phyloP scores from a whole-genome alignment of 2,113 vertebrate species.

The Saguinus imperator region DNA sequence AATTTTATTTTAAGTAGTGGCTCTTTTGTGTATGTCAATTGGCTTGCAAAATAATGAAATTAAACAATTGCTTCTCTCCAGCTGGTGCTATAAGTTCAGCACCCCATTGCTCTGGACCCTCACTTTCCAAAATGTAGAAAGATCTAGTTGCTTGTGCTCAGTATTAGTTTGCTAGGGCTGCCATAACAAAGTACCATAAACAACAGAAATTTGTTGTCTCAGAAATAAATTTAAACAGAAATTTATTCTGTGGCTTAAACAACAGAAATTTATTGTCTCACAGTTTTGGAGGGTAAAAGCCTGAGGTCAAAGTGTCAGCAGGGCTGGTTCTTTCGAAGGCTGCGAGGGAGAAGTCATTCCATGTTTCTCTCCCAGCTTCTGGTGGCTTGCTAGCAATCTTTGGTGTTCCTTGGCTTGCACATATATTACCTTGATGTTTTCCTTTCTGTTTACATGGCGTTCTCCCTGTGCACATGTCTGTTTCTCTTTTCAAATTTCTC shows the following conservation, averaged over 20 bases:
- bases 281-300: neutral
- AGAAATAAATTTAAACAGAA: neutral
- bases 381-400: neutral
- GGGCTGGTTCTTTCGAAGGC: neutral
- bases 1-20: constrained; percentile 47
- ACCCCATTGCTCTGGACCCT: neutral
- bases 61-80: neutral
- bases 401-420: neutral
- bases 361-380: neutral
- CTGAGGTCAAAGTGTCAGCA: neutral
- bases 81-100: neutral
- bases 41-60: neutral
- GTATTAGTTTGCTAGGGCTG: neutral
- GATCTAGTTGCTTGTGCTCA: neutral
- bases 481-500: neutral
- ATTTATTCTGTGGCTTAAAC: neutral
- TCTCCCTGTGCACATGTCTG: neutral
- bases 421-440: neutral
- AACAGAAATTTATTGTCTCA: neutral
- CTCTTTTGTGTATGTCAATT: neutral
- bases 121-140: neutral
- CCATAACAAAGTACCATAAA: neutral
- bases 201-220: neutral
- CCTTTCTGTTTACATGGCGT: neutral
- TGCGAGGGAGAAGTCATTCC: neutral